Evolutionary conservation across 1,140 invertebrate genomes (phyloP).

Genomic region (Lasaia peninsularis): DNA sequence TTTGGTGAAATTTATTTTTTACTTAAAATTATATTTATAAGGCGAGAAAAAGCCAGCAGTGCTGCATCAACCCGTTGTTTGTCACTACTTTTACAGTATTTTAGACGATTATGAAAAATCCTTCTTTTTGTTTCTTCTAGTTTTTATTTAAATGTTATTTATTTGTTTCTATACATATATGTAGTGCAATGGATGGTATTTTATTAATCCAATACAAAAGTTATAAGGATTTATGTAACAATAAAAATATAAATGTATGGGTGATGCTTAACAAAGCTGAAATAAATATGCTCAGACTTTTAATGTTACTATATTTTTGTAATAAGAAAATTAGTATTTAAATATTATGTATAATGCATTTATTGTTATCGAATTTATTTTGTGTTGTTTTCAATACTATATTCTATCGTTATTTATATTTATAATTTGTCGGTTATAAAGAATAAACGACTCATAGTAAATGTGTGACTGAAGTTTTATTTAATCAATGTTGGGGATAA

Average conservation of each 20-base stretch:
- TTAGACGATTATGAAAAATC: too few relatives aligned
- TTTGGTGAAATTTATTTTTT: too few relatives aligned
- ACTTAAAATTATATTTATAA: too few relatives aligned
- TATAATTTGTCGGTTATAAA: slow-evolving; percentile 26
- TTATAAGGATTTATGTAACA: neutral
- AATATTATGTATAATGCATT: slow-evolving; percentile 57
- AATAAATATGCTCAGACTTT: slow-evolving; percentile 49
- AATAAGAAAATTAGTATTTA: slow-evolving; percentile 39
- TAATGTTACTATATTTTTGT: slow-evolving; percentile 53
- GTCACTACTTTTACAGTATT: too few relatives aligned
- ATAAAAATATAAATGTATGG: neutral
- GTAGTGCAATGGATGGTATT: too few relatives aligned
- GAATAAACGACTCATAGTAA: slow-evolving; percentile 27
- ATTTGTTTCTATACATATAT: too few relatives aligned
- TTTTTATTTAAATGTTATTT: too few relatives aligned
- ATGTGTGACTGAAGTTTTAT: slow-evolving; percentile 1
- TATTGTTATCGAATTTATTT: slow-evolving; percentile 75
- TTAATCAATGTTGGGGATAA: neutral
- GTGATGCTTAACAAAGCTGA: slow-evolving; percentile 45
- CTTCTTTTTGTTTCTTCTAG: too few relatives aligned
- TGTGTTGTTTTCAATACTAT: slow-evolving; percentile 53
- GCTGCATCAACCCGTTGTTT: too few relatives aligned
- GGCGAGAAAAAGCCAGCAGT: too few relatives aligned
- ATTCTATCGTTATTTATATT: slow-evolving; percentile 40
- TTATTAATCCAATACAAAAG: too few relatives aligned